These are phyloP conservation scores for Mycalesis mineus DNA, from an alignment of 2,888 invertebrate genomes.

Conservation along the genomic window DNA sequence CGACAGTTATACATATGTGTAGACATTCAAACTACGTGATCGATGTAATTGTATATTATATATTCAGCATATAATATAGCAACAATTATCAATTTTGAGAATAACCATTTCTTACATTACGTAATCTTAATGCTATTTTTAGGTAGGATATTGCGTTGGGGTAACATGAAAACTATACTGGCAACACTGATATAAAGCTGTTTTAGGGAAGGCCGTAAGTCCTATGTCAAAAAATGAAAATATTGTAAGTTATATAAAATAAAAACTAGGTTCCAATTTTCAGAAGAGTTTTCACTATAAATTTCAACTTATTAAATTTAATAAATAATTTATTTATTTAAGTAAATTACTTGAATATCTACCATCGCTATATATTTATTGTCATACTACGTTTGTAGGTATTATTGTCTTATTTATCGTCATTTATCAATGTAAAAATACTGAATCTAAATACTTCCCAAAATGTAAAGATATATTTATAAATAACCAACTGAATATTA, in stretches of 20 bases:
- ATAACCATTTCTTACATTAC: constrained; percentile 12
- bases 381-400: constrained; percentile 10
- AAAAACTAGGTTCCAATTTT: background rate
- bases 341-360: background rate
- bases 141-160: background rate
- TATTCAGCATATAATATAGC: constrained; percentile 21
- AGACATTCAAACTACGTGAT: constrained; percentile 34
- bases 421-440: constrained; percentile 6
- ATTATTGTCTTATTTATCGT: constrained; percentile 8
- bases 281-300: background rate
- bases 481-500: background rate
- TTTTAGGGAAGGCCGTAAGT: background rate
- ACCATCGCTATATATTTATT: constrained; percentile 11
- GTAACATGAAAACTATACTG: background rate
- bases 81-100: constrained; percentile 14
- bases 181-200: background rate
- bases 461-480: background rate
- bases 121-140: constrained; percentile 5
- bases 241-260: background rate
- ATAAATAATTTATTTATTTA: background rate
- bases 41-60: constrained; percentile 22
- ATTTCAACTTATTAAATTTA: background rate
- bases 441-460: background rate
- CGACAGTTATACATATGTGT: constrained; percentile 45
- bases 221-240: background rate